Evolutionary conservation across 92 coral and sea anemone genomes (phyloP), one percentile per base, ranked within the genome.

Genomic region (Epizoanthus rinbou): DNA sequence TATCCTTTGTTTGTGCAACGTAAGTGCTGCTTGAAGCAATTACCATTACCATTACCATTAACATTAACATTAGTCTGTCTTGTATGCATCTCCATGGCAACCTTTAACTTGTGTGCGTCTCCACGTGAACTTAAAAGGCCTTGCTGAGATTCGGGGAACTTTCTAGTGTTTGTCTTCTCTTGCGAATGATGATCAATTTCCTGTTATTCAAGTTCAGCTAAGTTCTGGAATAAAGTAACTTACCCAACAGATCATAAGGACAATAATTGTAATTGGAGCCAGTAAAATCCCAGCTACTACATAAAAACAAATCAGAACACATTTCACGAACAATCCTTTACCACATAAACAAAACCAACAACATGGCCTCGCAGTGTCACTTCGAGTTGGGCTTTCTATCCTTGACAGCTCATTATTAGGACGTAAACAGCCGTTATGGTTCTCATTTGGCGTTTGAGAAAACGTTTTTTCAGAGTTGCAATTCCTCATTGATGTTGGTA

Each of bases 221-320:
- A 37, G 43, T 37, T 37, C 43, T 37, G 82, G 82, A 45, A 78
- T 22, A 78, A 78, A 78, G 69, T 78, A 78, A 43, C 82, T 78
- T 1, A 78, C 82, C 8, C 82, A 78, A 6, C 82, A 78, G 5
- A 78, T 78, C 82, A 78, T 62, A 2, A 78, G 37, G 19, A 78
- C 41, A 14, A 78, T 21, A 28, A 78, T 17, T 33, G 69, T 78
- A 21, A 78, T 33, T 7, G 82, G 82, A 63, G 82, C 82, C 16
- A 78, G 45, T 56, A 62, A 4, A 9, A 62, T 13, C 31, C 82
- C 82, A 15, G 64, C 22, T 6, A 14, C 52, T n/a, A 35, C 7
- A 21, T 52, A 62, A 23, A 78, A 37, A 41, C 70, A 78, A 23
- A 78, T 8, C 14, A 78, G 9, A 41, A 78, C 39, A 41, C 57